Evolutionary conservation across 2,888 invertebrate genomes (phyloP), one percentile per base, ranked within the genome.

Genomic region (Panorpa germanica): DNA sequence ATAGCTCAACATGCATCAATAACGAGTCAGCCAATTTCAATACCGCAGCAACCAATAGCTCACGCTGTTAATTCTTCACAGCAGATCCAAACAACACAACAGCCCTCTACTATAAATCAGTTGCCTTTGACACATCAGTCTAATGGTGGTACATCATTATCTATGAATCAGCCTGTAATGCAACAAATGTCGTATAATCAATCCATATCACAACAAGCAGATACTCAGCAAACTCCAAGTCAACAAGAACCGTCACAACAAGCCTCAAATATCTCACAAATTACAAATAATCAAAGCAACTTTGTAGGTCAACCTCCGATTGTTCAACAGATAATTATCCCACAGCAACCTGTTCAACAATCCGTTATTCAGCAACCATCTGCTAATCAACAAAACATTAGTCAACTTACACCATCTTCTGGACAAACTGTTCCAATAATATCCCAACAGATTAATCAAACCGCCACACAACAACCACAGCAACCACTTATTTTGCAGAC

Each of bases 191-290:
- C 9, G 21, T 21, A 5, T 21, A 9, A 21, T 5, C 21, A 21
- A 22, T 12, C 18, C 19, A 13, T 10, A 11, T 3, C 30, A 30
- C 19, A 15, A 14, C 10, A 20, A 28, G 14, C 13, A 12, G 22
- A 29, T 22, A 13, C 4, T 11, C n/a, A 23, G 11, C 29, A 13
- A 9, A 19, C 4, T 7, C 19, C 29, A 29, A 27, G 5, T 25
- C 25, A 4, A 4, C 9, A 4, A 15, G 16, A 16, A 27, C 10
- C 27, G 10, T n/a, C n/a, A n/a, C n/a, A n/a, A n/a, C n/a, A n/a
- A 37, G 2, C 34, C 35, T 6, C 33, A 33, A 29, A 34, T 34
- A 29, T 35, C 34, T 23, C 36, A 37, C 20, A 32, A 31, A 18
- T 35, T 35, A 2, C 36, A 38, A 6, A 35, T 35, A 32, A 21